phyloP scores from a whole-genome alignment of 2,113 vertebrate species.

The Archocentrus centrarchus region DNA sequence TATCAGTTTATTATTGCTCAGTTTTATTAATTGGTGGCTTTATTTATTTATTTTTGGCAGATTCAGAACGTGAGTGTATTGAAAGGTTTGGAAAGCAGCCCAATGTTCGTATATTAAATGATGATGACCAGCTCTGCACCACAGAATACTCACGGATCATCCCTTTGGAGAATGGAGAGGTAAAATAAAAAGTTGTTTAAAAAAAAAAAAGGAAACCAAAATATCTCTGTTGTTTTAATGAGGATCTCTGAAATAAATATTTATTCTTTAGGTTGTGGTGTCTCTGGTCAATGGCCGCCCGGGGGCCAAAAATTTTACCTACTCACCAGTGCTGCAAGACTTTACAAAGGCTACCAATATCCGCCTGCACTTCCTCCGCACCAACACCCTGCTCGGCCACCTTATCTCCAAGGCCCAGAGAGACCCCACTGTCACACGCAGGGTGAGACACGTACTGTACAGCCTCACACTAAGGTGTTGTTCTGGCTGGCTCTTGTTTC shows the following conservation, averaged over 20 bases:
- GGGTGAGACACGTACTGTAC: constrained; percentile 80
- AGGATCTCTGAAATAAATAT: neutral
- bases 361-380: constrained; percentile 89
- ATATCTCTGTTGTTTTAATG: neutral
- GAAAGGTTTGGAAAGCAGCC: constrained; percentile 85
- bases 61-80: constrained; percentile 87
- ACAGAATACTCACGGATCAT: constrained; percentile 90
- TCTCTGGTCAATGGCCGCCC: constrained; percentile 91
- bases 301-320: constrained; percentile 88
- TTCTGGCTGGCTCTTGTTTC: constrained; percentile 17
- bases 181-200: constrained; percentile 55
- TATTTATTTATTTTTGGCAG: constrained; percentile 62
- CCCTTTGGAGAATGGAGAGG: constrained; percentile 93
- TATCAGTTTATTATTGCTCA: neutral
- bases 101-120: constrained; percentile 76
- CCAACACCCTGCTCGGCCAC: constrained; percentile 91
- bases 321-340: constrained; percentile 84
- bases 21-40: neutral
- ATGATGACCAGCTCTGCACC: constrained; percentile 88
- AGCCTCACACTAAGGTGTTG: constrained; percentile 40
- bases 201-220: neutral
- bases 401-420: constrained; percentile 90
- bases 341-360: constrained; percentile 94
- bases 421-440: constrained; percentile 90
- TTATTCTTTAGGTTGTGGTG: constrained; percentile 85